Evolutionary conservation across 53 echinoderm and acorn worm species (phyloP).

Genomic region (Henricia sp.): DNA sequence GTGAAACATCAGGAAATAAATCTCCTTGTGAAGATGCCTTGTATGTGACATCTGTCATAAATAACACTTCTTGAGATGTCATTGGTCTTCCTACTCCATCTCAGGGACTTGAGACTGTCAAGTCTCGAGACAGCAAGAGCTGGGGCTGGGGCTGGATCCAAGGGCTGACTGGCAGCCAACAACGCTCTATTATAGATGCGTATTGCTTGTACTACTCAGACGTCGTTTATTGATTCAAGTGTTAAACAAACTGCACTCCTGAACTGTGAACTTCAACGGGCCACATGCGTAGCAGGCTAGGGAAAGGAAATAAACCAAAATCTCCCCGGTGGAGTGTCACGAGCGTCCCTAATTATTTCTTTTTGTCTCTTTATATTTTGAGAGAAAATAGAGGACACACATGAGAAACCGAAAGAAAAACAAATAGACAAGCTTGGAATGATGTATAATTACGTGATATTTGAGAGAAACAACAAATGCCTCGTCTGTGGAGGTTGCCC

Average conservation of each 20-base stretch:
- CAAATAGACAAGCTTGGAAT: constrained; percentile 12
- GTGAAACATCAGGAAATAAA: background rate
- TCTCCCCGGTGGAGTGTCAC: too few relatives aligned
- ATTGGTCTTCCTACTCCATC: background rate
- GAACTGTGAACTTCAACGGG: constrained; percentile 40
- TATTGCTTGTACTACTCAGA: constrained; percentile 56
- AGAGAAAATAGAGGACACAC: too few relatives aligned
- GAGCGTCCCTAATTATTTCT: too few relatives aligned
- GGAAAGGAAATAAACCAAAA: background rate
- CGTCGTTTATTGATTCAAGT: constrained; percentile 51
- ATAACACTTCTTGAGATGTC: constrained; percentile 19
- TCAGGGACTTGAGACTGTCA: constrained; percentile 21
- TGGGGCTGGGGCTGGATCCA: too few relatives aligned
- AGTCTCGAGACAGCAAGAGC: background rate
- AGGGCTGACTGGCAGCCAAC: constrained; percentile 33
- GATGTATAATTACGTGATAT: constrained; percentile 41
- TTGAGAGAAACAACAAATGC: constrained; percentile 49
- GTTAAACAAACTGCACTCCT: constrained; percentile 40
- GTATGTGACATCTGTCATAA: constrained; percentile 18
- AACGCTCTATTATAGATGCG: constrained; percentile 31
- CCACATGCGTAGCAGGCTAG: constrained; percentile 16
- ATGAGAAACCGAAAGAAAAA: background rate
- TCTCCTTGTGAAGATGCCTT: background rate
- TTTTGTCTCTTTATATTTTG: background rate
- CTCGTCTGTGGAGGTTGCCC: background rate